These are phyloP conservation scores for Emydoidea blandingii DNA, from an alignment of 2,797 vertebrate genomes.

Conservation along the genomic window DNA sequence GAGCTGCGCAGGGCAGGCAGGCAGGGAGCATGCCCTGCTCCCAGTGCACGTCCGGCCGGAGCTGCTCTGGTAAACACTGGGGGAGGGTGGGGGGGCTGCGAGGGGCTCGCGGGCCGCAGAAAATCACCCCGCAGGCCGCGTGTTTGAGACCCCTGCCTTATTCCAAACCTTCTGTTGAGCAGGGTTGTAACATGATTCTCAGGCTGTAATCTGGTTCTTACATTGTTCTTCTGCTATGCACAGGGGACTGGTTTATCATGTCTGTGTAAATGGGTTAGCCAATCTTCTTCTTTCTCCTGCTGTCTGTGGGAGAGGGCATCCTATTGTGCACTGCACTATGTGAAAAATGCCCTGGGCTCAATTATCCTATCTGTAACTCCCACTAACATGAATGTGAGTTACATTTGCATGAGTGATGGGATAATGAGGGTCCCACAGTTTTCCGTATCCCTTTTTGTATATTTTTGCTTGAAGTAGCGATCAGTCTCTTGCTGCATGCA, in stretches of 20 bases:
- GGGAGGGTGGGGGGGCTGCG: no score
- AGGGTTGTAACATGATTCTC: neutral
- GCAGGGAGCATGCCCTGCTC: no score
- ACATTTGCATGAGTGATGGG: neutral
- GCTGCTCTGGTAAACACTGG: no score
- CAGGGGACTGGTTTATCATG: neutral
- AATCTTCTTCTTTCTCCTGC: neutral
- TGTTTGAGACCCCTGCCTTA: neutral
- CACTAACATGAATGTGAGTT: neutral
- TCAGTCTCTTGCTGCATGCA: neutral
- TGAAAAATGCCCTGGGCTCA: no score
- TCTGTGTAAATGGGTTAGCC: neutral
- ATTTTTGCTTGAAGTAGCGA: neutral
- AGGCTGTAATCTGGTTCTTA: neutral
- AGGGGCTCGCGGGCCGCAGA: no score
- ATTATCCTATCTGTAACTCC: neutral
- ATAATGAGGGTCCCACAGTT: neutral
- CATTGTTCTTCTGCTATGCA: neutral
- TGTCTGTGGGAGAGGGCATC: fast-evolving
- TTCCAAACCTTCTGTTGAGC: neutral
- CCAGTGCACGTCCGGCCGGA: no score
- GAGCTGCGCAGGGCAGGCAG: no score
- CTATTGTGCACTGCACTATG: fast-evolving
- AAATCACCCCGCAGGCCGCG: no score
- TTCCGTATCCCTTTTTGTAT: neutral